These are phyloP conservation scores for Drosophila ananassae DNA, from an alignment of 1,140 invertebrate genomes.

Conservation along the genomic window DNA sequence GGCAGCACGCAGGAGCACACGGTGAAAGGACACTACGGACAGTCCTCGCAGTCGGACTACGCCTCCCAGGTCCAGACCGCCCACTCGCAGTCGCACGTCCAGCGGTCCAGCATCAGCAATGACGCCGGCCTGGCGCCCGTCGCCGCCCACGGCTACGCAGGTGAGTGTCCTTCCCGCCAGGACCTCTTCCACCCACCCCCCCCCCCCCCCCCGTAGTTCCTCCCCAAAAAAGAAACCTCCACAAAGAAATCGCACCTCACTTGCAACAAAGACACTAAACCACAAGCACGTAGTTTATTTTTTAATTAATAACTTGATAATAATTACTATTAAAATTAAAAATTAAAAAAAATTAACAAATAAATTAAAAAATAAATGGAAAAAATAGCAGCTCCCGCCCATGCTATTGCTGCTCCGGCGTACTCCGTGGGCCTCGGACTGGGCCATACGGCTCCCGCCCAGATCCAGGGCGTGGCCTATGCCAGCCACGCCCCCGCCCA, in stretches of 20 bases:
- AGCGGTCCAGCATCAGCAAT: constrained; percentile 85
- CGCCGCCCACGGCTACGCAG: constrained; percentile 62
- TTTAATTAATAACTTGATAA: neutral
- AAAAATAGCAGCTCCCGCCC: constrained; percentile 48
- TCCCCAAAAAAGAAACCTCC: neutral
- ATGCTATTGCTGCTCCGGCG: constrained; percentile 54
- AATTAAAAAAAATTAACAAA: constrained; percentile 15
- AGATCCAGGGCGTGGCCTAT: constrained; percentile 56
- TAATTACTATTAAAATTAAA: neutral
- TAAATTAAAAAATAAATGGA: neutral
- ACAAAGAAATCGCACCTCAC: constrained; percentile 15
- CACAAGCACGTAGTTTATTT: constrained; percentile 20
- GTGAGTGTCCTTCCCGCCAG: constrained; percentile 19
- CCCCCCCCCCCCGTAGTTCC: neutral
- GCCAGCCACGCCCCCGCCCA: constrained; percentile 55
- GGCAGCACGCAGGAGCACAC: constrained; percentile 86
- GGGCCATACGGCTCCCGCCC: constrained; percentile 64
- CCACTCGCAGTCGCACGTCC: constrained; percentile 85
- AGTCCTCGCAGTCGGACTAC: constrained; percentile 85
- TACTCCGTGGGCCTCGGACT: constrained; percentile 47
- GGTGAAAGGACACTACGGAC: constrained; percentile 85
- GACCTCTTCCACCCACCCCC: neutral
- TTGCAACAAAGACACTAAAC: constrained; percentile 3
- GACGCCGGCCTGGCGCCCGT: constrained; percentile 81
- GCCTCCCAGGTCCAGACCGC: constrained; percentile 85